A percentile compares a stretch with the other conserved stretches of the same genome.
These are phyloP conservation scores for Thymelicus lineola DNA, from an alignment of 2,888 invertebrate genomes.

Conservation along the genomic window DNA sequence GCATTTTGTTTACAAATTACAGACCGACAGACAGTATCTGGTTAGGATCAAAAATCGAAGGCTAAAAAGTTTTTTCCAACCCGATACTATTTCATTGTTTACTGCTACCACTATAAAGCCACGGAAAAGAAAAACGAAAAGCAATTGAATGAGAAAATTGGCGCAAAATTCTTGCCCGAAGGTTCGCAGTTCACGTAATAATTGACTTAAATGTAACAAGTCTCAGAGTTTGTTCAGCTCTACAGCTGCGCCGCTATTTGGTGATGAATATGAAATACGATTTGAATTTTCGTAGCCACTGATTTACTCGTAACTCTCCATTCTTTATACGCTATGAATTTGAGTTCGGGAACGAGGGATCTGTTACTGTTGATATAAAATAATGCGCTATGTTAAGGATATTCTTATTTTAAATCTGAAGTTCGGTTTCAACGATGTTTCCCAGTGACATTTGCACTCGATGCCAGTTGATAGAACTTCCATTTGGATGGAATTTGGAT, in stretches of 20 bases:
- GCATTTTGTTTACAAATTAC: not conserved
- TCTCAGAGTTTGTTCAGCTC: conserved; percentile 63
- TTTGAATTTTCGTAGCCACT: conserved; percentile 45
- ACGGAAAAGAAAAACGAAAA: conserved; percentile 17
- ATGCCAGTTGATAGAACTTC: no score
- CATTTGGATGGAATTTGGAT: no score
- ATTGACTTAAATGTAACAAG: conserved; percentile 65
- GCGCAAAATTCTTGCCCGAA: conserved; percentile 10
- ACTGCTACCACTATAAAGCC: conserved; percentile 11
- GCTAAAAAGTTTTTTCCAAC: not conserved
- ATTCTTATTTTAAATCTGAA: no score
- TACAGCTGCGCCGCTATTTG: conserved; percentile 49
- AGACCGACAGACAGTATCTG: not conserved
- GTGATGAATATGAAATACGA: conserved; percentile 44
- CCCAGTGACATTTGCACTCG: no score
- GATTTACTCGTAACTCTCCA: conserved; percentile 17
- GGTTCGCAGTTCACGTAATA: conserved; percentile 48
- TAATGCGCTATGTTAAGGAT: no score
- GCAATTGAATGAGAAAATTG: conserved; percentile 17
- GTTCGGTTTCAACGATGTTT: no score
- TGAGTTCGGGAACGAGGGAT: not conserved
- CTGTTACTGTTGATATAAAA: not conserved
- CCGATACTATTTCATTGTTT: conserved; percentile 13
- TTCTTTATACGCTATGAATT: conserved; percentile 22
- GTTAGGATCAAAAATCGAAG: not conserved